These are phyloP conservation scores for Strigops habroptila DNA, from an alignment of 2,113 vertebrate genomes.

Conservation along the genomic window DNA sequence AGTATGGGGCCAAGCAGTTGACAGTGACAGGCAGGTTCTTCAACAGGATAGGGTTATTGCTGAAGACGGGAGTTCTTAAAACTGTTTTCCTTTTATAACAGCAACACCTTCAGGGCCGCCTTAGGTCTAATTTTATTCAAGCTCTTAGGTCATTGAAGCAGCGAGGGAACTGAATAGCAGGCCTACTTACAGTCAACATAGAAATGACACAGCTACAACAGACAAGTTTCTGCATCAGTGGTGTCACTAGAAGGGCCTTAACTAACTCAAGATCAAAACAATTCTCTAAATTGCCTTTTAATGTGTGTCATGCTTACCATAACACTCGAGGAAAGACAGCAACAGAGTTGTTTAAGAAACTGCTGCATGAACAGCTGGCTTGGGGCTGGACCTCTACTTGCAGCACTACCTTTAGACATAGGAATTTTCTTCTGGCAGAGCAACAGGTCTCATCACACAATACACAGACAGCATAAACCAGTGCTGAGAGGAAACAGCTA, in stretches of 20 bases:
- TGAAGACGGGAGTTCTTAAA: background rate
- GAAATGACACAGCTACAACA: background rate
- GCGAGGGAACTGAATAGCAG: background rate
- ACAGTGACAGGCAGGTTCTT: background rate
- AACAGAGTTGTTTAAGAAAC: background rate
- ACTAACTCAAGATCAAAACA: background rate
- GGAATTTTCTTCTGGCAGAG: constrained; percentile 53
- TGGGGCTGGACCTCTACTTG: constrained; percentile 5
- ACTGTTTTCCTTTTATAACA: background rate
- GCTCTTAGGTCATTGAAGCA: background rate
- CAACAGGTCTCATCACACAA: background rate
- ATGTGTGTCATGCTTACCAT: background rate
- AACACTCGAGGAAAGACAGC: background rate
- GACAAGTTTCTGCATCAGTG: background rate
- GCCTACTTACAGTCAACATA: background rate
- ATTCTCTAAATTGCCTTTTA: background rate
- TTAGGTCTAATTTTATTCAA: background rate
- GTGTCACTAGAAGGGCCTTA: background rate
- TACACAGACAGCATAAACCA: background rate
- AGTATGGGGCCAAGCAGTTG: rapidly evolving
- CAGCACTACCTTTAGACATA: constrained; percentile 27
- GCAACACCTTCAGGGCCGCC: background rate
- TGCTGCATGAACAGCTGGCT: constrained; percentile 18
- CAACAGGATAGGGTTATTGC: background rate
- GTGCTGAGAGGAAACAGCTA: background rate